These are phyloP conservation scores for Drosophila erecta DNA, from an alignment of 1,140 invertebrate genomes.

Conservation along the genomic window DNA sequence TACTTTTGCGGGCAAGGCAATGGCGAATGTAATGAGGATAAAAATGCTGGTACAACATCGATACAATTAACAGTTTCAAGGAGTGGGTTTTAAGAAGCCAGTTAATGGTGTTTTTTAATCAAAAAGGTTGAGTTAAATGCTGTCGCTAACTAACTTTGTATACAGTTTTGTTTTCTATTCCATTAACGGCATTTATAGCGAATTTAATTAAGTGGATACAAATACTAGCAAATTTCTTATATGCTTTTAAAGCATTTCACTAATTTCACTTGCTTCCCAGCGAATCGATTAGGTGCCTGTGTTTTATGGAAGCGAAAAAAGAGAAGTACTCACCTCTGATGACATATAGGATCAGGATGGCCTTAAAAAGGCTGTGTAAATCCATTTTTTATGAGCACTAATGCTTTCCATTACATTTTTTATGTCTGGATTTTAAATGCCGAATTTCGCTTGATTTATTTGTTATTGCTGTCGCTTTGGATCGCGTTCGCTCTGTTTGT, in stretches of 20 bases:
- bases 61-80: neutral
- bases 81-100: neutral
- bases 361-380: slow-evolving; percentile 84
- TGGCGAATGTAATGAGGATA: neutral
- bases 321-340: slow-evolving; percentile 75
- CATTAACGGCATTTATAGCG: too few species aligned
- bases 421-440: slow-evolving; percentile 74
- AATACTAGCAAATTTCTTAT: too few species aligned
- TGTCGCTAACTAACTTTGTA: too few species aligned
- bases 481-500: slow-evolving; percentile 33
- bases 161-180: too few species aligned
- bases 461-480: slow-evolving; percentile 37
- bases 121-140: too few species aligned
- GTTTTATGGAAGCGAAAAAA: slow-evolving; percentile 1
- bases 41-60: neutral
- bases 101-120: neutral
- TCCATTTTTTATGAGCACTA: slow-evolving; percentile 84
- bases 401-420: slow-evolving; percentile 85
- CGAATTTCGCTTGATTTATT: slow-evolving; percentile 68
- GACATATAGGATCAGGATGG: slow-evolving; percentile 83
- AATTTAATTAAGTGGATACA: too few species aligned
- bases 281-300: slow-evolving; percentile 11
- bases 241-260: too few species aligned
- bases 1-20: slow-evolving; percentile 11
- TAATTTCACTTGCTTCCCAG: too few species aligned